These are phyloP conservation scores for Diaprepes abbreviatus DNA, from an alignment of 2,888 invertebrate genomes.

Conservation along the genomic window DNA sequence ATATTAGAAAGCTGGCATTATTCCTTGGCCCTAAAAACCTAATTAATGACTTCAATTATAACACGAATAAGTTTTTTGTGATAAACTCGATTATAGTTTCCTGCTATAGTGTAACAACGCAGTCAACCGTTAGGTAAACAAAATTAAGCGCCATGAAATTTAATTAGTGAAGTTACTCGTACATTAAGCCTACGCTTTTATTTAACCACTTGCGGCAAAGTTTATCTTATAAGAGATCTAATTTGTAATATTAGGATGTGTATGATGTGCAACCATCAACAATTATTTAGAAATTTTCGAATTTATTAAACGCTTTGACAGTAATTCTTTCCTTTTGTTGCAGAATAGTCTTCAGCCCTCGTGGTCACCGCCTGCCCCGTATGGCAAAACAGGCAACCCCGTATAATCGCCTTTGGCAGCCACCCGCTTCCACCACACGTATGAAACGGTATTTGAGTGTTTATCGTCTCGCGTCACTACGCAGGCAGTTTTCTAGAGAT, in stretches of 20 bases:
- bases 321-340: slow-evolving; percentile 52
- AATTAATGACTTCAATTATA: too few species aligned
- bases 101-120: slow-evolving; percentile 10
- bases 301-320: background rate
- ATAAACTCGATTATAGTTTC: too few species aligned
- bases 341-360: slow-evolving; percentile 60
- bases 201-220: slow-evolving; percentile 29
- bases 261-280: background rate
- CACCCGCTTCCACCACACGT: slow-evolving; percentile 59
- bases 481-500: slow-evolving; percentile 67
- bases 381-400: slow-evolving; percentile 62
- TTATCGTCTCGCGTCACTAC: slow-evolving; percentile 62
- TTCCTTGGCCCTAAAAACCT: too few species aligned
- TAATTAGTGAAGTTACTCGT: slow-evolving; percentile 36
- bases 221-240: slow-evolving; percentile 1
- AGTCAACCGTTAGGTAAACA: slow-evolving; percentile 34
- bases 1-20: too few species aligned
- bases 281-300: background rate
- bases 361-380: slow-evolving; percentile 61
- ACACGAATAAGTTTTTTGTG: too few species aligned
- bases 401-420: slow-evolving; percentile 57
- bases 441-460: slow-evolving; percentile 60
- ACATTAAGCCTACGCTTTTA: slow-evolving; percentile 27
- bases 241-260: background rate
- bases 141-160: slow-evolving; percentile 36